A percentile compares a stretch with the other conserved stretches of the same genome.
Conservation (phyloP, 1,140 invertebrate species). For the Trypoxylus dichotomus region DNA sequence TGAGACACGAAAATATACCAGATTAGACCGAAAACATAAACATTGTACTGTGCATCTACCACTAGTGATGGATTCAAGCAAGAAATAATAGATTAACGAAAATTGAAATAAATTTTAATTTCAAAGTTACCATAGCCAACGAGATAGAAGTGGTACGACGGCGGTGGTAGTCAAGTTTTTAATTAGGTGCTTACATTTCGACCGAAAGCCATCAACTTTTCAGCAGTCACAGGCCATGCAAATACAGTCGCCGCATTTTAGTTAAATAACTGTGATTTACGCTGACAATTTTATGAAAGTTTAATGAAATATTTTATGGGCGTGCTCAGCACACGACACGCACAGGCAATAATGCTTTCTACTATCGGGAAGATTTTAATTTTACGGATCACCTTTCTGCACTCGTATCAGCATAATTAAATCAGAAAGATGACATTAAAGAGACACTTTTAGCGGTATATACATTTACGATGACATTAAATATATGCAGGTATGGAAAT, state of each 20-base stretch:
- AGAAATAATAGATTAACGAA: neutral
- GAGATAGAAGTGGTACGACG: neutral
- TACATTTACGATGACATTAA: neutral
- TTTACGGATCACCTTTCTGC: neutral
- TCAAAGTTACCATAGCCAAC: neutral
- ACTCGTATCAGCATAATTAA: constrained; percentile 13
- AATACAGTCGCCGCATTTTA: constrained; percentile 10
- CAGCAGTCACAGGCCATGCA: constrained; percentile 2
- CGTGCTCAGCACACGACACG: neutral
- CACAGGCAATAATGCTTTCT: neutral
- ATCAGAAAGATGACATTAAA: constrained; percentile 1
- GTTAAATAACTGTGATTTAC: constrained; percentile 25
- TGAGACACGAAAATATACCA: no score
- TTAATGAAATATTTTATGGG: constrained; percentile 23
- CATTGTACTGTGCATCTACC: no score
- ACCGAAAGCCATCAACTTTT: constrained; percentile 20
- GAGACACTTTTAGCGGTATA: neutral
- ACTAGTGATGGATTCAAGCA: neutral
- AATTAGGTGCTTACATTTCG: constrained; percentile 18
- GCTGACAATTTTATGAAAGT: constrained; percentile 21
- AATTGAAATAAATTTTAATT: neutral
- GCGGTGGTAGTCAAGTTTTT: constrained; percentile 9
- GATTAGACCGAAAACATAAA: no score
- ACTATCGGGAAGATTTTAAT: constrained; percentile 18
- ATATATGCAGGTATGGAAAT: neutral